A percentile compares a stretch with the other conserved stretches of the same genome.
These are phyloP conservation scores for Agapornis roseicollis DNA, from an alignment of 2,113 vertebrate species.

Conservation along the genomic window DNA sequence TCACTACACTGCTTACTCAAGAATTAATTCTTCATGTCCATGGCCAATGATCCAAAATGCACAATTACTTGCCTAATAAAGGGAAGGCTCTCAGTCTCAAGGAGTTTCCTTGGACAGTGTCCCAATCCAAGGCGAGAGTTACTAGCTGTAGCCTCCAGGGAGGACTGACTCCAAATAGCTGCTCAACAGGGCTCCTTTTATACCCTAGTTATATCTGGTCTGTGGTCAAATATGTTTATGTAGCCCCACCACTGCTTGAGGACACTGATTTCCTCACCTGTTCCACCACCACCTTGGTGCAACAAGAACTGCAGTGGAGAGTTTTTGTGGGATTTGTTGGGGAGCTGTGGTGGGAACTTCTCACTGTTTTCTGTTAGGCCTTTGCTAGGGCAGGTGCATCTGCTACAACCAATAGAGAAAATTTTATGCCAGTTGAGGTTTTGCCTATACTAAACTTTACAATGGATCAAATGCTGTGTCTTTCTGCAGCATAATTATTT, in stretches of 20 bases:
- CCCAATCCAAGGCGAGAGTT: neutral
- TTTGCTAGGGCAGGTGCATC: neutral
- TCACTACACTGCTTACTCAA: neutral
- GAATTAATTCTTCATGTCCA: neutral
- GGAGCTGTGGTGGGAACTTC: neutral
- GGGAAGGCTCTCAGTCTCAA: neutral
- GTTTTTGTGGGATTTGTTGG: neutral
- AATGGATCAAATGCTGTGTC: neutral
- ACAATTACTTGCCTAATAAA: neutral
- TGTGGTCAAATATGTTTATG: neutral
- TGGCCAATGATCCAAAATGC: neutral
- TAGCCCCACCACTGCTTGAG: neutral
- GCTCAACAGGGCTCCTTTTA: neutral
- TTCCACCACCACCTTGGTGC: neutral
- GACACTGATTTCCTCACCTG: neutral
- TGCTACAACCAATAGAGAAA: neutral
- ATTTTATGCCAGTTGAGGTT: neutral
- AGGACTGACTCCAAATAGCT: neutral
- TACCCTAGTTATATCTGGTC: neutral
- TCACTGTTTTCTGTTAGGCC: neutral
- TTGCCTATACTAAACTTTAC: neutral
- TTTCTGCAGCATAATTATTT: neutral
- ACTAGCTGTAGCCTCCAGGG: neutral
- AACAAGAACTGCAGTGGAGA: neutral
- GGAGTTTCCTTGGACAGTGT: neutral